Conservation (phyloP, 2,797 vertebrate genomes). For the Poeciliopsis presidionis region DNA sequence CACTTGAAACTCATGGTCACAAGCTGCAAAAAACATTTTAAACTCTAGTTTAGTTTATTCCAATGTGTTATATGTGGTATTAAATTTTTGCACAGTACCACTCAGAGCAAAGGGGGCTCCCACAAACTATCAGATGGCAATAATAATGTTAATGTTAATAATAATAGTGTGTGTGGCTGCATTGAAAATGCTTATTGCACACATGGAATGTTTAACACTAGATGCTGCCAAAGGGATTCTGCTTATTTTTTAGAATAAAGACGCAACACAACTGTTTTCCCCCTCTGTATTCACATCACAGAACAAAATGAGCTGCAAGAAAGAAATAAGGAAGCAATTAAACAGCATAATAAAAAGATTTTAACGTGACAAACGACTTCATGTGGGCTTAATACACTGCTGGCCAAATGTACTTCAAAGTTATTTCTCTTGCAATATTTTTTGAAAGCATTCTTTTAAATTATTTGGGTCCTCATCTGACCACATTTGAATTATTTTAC, state of each 20-base stretch:
- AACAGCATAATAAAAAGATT: background rate
- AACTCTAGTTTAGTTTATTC: background rate
- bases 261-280: background rate
- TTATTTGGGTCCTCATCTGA: background rate
- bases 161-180: background rate
- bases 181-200: background rate
- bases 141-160: background rate
- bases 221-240: background rate
- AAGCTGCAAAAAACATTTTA: background rate
- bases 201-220: background rate
- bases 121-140: background rate
- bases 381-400: background rate
- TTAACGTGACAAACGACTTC: background rate
- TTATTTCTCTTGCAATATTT: background rate
- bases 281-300: background rate
- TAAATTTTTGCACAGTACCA: background rate
- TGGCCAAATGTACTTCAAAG: background rate
- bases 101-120: background rate
- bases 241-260: background rate
- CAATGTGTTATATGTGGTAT: background rate
- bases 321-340: background rate
- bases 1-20: background rate
- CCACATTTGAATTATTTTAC: background rate
- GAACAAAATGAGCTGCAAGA: background rate
- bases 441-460: background rate